These are phyloP conservation scores for Coracias cyanogaster DNA, from an alignment of 2,797 vertebrate genomes.

Conservation along the genomic window DNA sequence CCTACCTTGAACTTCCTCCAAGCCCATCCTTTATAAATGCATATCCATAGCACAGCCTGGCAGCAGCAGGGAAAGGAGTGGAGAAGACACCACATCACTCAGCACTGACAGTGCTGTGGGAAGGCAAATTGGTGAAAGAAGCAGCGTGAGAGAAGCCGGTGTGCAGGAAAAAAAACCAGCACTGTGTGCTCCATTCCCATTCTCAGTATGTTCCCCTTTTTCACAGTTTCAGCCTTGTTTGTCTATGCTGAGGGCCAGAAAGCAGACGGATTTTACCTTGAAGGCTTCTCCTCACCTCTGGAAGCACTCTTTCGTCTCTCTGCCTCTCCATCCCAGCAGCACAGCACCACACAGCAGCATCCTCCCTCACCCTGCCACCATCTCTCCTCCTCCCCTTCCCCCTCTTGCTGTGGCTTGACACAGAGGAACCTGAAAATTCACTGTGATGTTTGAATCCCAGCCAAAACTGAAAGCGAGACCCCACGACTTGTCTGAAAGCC, in stretches of 20 bases:
- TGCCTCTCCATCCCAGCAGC: neutral
- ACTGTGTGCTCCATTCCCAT: neutral
- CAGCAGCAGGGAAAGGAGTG: accelerated
- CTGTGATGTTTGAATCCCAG: constrained; percentile 61
- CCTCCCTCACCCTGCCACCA: constrained; percentile 1
- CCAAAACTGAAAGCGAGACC: constrained; percentile 64
- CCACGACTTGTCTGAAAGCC: constrained; percentile 21
- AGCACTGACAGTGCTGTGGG: neutral
- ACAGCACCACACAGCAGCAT: neutral
- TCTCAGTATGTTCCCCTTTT: neutral
- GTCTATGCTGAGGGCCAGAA: neutral
- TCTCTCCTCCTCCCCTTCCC: neutral
- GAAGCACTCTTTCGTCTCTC: neutral
- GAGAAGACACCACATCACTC: neutral
- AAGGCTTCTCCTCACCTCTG: neutral
- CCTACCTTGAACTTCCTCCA: neutral
- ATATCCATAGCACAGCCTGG: neutral
- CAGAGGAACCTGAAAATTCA: constrained; percentile 60
- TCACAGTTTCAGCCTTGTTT: neutral
- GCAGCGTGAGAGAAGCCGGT: accelerated
- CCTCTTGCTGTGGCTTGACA: neutral
- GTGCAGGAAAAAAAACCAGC: neutral
- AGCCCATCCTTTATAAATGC: neutral
- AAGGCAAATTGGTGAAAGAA: neutral
- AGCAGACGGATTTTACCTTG: neutral